These are phyloP conservation scores for Caretta caretta DNA, from an alignment of 2,113 vertebrate species.

Conservation along the genomic window DNA sequence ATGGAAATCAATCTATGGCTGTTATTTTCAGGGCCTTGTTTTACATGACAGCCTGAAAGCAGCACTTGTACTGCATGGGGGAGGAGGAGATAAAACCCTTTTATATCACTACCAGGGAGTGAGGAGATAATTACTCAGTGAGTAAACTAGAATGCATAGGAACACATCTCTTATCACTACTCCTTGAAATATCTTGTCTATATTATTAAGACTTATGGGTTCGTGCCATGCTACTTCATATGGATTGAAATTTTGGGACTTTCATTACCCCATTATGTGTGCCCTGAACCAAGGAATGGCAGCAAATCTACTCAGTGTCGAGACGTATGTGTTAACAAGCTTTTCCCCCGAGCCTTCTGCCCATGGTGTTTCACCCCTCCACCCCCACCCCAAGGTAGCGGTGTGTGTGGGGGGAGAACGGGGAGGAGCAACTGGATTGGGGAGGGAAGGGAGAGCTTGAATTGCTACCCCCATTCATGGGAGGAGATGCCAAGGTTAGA, in stretches of 20 bases:
- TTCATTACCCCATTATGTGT: constrained; percentile 36
- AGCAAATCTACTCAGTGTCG: constrained; percentile 5
- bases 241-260: constrained; percentile 57
- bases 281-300: background rate
- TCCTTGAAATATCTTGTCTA: constrained; percentile 62
- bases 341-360: constrained; percentile 21
- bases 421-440: background rate
- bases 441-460: background rate
- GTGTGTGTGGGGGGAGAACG: background rate
- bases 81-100: background rate
- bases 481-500: no score
- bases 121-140: constrained; percentile 44
- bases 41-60: background rate
- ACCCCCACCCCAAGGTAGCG: background rate
- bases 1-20: fast-evolving
- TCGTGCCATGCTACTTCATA: constrained; percentile 62
- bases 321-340: constrained; percentile 1
- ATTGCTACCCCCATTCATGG: background rate
- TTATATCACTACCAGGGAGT: background rate
- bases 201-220: constrained; percentile 58
- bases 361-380: background rate
- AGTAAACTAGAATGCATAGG: constrained; percentile 37
- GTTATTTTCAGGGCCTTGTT: background rate
- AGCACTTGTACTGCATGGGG: background rate
- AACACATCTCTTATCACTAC: constrained; percentile 34